Evolutionary conservation across 2,888 invertebrate species (phyloP), one percentile per base, ranked within the genome.

Genomic region (Drosophila paracracens): DNA sequence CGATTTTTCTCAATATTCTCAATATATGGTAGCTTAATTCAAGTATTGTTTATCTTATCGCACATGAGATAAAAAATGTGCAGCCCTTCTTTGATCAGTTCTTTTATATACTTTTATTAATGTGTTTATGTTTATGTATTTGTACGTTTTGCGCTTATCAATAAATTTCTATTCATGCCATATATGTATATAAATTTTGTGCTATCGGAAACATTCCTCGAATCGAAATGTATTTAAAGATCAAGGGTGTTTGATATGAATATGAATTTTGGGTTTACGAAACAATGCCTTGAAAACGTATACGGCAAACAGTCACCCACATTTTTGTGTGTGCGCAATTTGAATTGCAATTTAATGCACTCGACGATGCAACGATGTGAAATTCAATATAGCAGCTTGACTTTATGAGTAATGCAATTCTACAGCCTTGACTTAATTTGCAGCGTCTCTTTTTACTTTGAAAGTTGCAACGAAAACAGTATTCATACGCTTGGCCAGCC

Each of bases 381-480:
- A 84, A 84, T 73, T 69, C 64, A 75, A 85, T 88, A 82, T 71
- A 29, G 29, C n/a, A 50, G 58, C 66, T 53, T 46, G 70, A 87
- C 60, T 83, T 81, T 66, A 89, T 84, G 84, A 84, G 84, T 84
- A 89, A 83, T 78, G 70, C 72, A 74, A 83, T 70, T 65, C 74
- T 62, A 72, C 54, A 85, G 77, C 85, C 85, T 90, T 85, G 85
- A 85, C 85, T 85, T 85, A 67, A 85, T 85, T 85, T 89, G 83
- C 80, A 63, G 77, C 60, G 85, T 85, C 79, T 87, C 85, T 81
- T 81, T 76, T 84, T 89, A 73, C 85, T 84, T 89, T 85, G 85
- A 85, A 85, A 85, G 90, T 90, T 85, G 90, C 85, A 85, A 82
- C 85, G 86, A 85, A 85, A 74, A 82, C 85, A 85, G 77, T 88